Conservation (phyloP, 2,113 vertebrate species). For the Paramormyrops kingsleyae region DNA sequence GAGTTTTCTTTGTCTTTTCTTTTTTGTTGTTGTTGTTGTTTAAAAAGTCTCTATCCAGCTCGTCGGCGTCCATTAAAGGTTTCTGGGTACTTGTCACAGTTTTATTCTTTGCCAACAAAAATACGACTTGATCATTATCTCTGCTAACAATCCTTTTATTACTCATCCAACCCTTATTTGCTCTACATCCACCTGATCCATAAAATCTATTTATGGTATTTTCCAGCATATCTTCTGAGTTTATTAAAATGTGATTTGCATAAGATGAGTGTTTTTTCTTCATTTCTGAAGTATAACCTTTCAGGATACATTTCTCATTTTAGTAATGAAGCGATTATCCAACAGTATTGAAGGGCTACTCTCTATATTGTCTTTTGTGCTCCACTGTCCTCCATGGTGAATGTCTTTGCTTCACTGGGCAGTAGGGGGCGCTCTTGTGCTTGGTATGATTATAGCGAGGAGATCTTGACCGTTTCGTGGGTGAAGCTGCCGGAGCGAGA, state of each 20-base stretch:
- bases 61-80: neutral
- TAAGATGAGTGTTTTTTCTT: neutral
- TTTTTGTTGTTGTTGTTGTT: neutral
- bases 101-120: neutral
- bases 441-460: conserved; percentile 70
- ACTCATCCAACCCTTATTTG: neutral
- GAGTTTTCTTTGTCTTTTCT: neutral
- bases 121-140: neutral
- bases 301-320: conserved; percentile 18
- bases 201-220: neutral
- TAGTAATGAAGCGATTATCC: conserved; percentile 6
- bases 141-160: neutral
- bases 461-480: conserved; percentile 76
- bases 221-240: neutral
- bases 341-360: neutral
- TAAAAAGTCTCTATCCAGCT: neutral
- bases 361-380: neutral
- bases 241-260: conserved; percentile 6
- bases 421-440: conserved; percentile 33
- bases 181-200: neutral
- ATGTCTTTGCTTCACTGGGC: conserved; percentile 29
- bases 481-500: conserved; percentile 65
- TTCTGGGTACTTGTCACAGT: conserved; percentile 2
- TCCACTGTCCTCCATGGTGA: neutral
- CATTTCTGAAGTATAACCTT: neutral